A percentile compares a stretch with the other conserved stretches of the same genome.
These are phyloP conservation scores for Venusia cambrica DNA, from an alignment of 2,888 invertebrate genomes.

Conservation along the genomic window DNA sequence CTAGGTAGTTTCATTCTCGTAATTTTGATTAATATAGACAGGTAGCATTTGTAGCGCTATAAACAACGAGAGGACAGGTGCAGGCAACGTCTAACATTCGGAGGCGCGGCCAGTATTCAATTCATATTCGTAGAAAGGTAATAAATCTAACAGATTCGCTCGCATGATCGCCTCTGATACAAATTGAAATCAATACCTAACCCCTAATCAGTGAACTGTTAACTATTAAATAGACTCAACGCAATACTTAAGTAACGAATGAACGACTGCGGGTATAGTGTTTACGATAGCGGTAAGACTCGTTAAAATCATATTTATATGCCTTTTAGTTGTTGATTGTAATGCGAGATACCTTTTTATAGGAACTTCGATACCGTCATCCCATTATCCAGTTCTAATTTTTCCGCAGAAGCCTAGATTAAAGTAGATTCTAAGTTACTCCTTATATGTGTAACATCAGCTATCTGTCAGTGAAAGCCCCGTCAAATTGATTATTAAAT, in stretches of 20 bases:
- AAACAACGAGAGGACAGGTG: conserved; percentile 23
- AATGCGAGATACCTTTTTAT: conserved; percentile 15
- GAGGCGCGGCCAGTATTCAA: conserved; percentile 24
- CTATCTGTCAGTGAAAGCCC: no score
- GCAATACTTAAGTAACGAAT: conserved; percentile 15
- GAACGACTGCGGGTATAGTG: conserved; percentile 10
- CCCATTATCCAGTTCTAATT: no score
- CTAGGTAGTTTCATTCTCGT: neutral
- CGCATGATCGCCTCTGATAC: conserved; percentile 25
- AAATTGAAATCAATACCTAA: conserved; percentile 45
- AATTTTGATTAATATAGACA: conserved; percentile 10
- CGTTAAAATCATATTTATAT: conserved; percentile 16
- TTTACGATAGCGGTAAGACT: conserved; percentile 21
- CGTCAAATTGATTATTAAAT: no score
- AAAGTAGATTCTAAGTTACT: conserved; percentile 14
- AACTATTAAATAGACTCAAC: conserved; percentile 39
- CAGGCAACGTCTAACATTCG: conserved; percentile 13
- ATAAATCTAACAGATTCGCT: conserved; percentile 26
- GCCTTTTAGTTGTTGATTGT: conserved; percentile 12
- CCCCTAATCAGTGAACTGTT: conserved; percentile 48
- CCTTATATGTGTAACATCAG: no score
- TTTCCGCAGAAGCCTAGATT: conserved; percentile 12
- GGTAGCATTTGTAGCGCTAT: conserved; percentile 17
- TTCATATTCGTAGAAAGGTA: conserved; percentile 26
- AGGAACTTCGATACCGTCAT: no score